Evolutionary conservation across 2,113 vertebrate genomes (phyloP), one percentile per base, ranked within the genome.

Genomic region (Trogon melanurus): DNA sequence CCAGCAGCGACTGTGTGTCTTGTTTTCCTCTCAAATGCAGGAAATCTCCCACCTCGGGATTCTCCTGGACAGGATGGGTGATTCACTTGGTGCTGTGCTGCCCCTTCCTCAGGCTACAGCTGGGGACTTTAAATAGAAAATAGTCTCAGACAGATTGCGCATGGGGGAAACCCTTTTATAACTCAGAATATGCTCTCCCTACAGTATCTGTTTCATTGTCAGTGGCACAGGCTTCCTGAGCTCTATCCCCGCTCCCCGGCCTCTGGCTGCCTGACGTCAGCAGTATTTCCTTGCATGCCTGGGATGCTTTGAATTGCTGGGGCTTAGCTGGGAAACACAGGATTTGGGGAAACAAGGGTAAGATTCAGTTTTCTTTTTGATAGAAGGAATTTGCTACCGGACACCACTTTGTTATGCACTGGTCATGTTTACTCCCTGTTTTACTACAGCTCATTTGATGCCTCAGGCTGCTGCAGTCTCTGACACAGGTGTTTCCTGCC

Each of bases 41-140:
- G 94, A 97, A 97, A 95, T 53, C 36, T 78, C 70, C 47, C 85
- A 75, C 70, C 54, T 85, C 12, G 0, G 57, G 67, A 83, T 87
- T 80, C 91, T 79, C 92, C 80, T 4, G 9, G 66, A 79, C 87
- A 89, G 92, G 96, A 96, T 79, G 86, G 90, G 82, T 93, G 95
- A 97, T 82, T 96, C 89, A 94, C 72, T 36, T 6, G 2, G 26
- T 61, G 53, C 48, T 88, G 56, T 1, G 0, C 92, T 92, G 61
- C 85, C 92, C 85, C 85, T 91, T 96, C 94, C 95, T 95, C 85
- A 87, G 82, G 67, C 85, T 93, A 66, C 85, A 93, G 81, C 86
- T 95, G 93, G 41, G 64, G 51, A 38, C 38, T 75, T 88, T 64
- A 95, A 85, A 95, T 95, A 94, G 79, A 86, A 91, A 54, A 91